A percentile compares a stretch with the other conserved stretches of the same genome.
Conservation (phyloP, 2,797 vertebrate genomes). For the Pagetopsis macropterus region DNA sequence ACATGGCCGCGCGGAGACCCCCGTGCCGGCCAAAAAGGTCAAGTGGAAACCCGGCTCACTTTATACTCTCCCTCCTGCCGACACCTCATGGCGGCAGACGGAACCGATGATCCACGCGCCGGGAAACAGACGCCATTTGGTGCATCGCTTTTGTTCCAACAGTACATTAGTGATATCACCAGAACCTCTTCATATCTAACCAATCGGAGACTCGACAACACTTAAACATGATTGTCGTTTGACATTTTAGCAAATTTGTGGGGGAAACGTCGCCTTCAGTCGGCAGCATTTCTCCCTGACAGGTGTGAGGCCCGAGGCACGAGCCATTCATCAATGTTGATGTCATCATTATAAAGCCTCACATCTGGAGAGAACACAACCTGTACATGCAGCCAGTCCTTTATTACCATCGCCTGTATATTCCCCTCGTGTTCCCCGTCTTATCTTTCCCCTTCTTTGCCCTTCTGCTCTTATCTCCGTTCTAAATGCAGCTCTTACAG, state of each 20-base stretch:
- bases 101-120: neutral
- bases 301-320: conserved; percentile 13
- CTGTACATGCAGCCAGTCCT: neutral
- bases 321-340: conserved; percentile 25
- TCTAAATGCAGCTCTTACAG: conserved; percentile 16
- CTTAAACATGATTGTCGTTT: neutral
- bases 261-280: neutral
- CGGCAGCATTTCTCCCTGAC: conserved; percentile 10
- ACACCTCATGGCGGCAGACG: conserved; percentile 13
- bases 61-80: conserved; percentile 40
- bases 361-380: conserved; percentile 17
- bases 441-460: neutral
- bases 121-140: conserved; percentile 16
- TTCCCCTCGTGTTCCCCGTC: neutral
- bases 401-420: neutral
- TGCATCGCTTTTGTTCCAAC: conserved; percentile 27
- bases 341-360: conserved; percentile 22
- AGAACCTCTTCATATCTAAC: neutral
- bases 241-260: conserved; percentile 17
- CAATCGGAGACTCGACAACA: neutral
- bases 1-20: conserved; percentile 34
- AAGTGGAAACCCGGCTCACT: conserved; percentile 58
- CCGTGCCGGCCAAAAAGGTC: conserved; percentile 57
- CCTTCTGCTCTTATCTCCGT: conserved; percentile 3
- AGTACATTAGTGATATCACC: conserved; percentile 1